Evolutionary conservation across 1,140 invertebrate genomes (phyloP), one percentile per base, ranked within the genome.

Genomic region (Drosophila quadrilineata): DNA sequence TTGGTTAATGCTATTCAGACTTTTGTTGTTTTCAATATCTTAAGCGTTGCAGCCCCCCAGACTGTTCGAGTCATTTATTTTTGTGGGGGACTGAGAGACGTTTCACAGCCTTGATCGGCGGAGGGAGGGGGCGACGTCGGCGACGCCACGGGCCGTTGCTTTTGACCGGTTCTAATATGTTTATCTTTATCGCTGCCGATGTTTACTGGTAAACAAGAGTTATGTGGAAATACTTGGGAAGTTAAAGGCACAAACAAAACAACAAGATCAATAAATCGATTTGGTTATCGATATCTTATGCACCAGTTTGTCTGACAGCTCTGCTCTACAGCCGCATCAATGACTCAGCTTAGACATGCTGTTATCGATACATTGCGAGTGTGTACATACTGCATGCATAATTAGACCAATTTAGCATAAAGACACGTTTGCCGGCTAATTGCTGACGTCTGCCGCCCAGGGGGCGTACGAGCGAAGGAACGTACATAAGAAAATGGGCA

Each of bases 131-230:
- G n/a, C n/a, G n/a, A n/a, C n/a, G n/a, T n/a, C n/a, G n/a, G n/a
- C n/a, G n/a, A n/a, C n/a, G n/a, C n/a, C n/a, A n/a, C n/a, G n/a
- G n/a, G n/a, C 52, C 22, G 8, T 48, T 62, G 22, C 62, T 68
- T 56, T 60, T 62, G 43, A 67, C 65, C 49, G 56, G 56, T 63
- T 68, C 50, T 68, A 68, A 63, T 57, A 60, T 73, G 60, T 84
- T 82, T 82, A 71, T 72, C 56, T 70, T 73, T 54, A 65, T 48
- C 41, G 52, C 31, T 70, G 2, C 66, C 67, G 63, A n/a, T 76
- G 69, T 68, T 62, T 69, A 82, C 72, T 82, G 73, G 69, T 77
- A 77, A 82, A 84, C 76, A 73, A 65, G 35, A 48, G 68, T 77
- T 77, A 66, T 58, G 33, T 49, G 46, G 64, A 68, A 50, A 45